These are phyloP conservation scores for Atrichornis clamosus DNA, from an alignment of 2,113 vertebrate genomes.

Conservation along the genomic window DNA sequence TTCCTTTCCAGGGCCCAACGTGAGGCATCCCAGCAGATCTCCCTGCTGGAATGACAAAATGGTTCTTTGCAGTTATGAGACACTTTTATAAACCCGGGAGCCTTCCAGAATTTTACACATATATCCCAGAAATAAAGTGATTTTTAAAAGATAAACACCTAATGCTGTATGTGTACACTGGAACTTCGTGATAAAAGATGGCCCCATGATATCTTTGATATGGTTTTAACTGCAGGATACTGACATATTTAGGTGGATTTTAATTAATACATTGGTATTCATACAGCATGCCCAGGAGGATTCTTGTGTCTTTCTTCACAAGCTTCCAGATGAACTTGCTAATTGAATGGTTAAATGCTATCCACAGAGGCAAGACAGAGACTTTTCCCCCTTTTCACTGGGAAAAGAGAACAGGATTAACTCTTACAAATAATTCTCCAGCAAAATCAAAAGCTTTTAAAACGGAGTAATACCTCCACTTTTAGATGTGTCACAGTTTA, in stretches of 20 bases:
- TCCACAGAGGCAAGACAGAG: background rate
- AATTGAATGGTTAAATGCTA: constrained; percentile 44
- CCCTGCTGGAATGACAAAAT: background rate
- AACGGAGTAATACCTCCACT: background rate
- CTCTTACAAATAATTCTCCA: background rate
- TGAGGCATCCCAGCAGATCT: background rate
- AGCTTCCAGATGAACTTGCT: constrained; percentile 11
- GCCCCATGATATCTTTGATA: background rate
- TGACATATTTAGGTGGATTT: constrained; percentile 2
- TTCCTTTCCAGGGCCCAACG: background rate
- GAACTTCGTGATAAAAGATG: background rate
- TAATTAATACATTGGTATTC: constrained; percentile 36
- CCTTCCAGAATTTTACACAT: background rate
- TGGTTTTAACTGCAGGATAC: background rate
- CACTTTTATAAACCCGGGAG: background rate
- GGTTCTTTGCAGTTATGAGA: background rate
- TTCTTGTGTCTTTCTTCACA: background rate
- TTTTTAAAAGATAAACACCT: background rate
- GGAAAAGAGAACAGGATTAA: background rate
- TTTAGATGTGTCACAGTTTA: background rate
- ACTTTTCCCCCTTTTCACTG: background rate
- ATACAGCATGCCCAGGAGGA: background rate
- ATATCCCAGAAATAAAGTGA: background rate
- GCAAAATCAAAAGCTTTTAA: background rate
- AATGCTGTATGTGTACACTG: background rate